These are phyloP conservation scores for Cossypha niveicapilla DNA, from an alignment of 2,797 vertebrate genomes.

Conservation along the genomic window DNA sequence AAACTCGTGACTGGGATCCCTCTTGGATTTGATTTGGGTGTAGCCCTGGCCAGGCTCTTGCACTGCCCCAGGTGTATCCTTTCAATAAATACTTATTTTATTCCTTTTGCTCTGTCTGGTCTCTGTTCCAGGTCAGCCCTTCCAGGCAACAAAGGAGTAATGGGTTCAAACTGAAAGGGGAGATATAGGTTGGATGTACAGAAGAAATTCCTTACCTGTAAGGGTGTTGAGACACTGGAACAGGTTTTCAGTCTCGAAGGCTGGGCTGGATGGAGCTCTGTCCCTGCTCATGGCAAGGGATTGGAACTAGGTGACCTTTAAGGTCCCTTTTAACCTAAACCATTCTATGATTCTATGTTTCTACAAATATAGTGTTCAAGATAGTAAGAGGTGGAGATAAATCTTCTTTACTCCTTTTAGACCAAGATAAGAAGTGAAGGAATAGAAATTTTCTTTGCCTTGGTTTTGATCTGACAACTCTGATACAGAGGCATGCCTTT, in stretches of 20 bases:
- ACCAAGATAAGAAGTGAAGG: background rate
- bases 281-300: background rate
- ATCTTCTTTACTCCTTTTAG: background rate
- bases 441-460: background rate
- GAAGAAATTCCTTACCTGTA: background rate
- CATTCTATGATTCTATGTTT: background rate
- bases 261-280: background rate
- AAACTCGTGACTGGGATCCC: too few relatives aligned
- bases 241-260: background rate
- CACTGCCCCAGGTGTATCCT: too few relatives aligned
- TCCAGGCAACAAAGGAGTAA: background rate
- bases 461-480: background rate
- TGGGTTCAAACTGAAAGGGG: background rate
- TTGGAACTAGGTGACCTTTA: background rate
- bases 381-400: background rate
- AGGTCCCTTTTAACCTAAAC: background rate
- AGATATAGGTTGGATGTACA: background rate
- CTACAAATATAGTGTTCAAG: background rate
- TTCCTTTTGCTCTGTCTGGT: too few relatives aligned
- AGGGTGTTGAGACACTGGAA: background rate
- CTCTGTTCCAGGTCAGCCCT: too few relatives aligned
- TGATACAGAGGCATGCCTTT: background rate
- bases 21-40: too few relatives aligned
- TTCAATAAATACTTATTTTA: too few relatives aligned
- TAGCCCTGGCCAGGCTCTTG: too few relatives aligned